Conservation (phyloP, 2,888 invertebrate species). For the Gisinianus flammeolus region DNA sequence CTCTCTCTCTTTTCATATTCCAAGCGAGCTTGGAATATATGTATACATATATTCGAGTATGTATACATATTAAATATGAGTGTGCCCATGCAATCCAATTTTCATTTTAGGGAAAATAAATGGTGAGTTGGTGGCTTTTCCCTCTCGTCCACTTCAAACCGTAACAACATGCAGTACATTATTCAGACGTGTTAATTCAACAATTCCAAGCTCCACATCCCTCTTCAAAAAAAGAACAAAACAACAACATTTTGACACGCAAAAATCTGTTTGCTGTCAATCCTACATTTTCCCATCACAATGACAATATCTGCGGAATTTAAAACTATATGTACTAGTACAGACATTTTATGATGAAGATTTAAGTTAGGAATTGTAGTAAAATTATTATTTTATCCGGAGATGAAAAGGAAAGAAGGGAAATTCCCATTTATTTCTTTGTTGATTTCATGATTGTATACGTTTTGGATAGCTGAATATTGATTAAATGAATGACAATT, state of each 20-base stretch:
- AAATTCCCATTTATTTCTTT: no score
- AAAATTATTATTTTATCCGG: no score
- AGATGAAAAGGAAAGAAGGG: no score
- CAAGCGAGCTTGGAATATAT: not conserved
- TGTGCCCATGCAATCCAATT: conserved; percentile 32
- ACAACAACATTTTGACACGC: no score
- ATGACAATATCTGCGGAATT: not conserved
- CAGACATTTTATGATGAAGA: no score
- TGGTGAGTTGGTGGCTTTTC: conserved; percentile 28
- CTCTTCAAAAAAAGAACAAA: no score
- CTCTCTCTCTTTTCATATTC: not conserved
- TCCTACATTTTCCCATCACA: not conserved
- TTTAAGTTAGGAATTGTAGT: no score
- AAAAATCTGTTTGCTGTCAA: not conserved
- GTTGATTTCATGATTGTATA: no score
- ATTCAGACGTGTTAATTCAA: conserved; percentile 17
- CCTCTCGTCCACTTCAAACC: not conserved
- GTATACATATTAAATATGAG: not conserved
- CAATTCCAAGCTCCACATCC: not conserved
- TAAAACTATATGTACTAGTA: no score
- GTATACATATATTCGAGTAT: not conserved
- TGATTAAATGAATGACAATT: no score
- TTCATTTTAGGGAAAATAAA: conserved; percentile 31
- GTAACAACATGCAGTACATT: not conserved
- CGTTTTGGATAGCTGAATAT: no score